Conservation (phyloP, 1,140 invertebrate genomes). For the Drosophila guanche region DNA sequence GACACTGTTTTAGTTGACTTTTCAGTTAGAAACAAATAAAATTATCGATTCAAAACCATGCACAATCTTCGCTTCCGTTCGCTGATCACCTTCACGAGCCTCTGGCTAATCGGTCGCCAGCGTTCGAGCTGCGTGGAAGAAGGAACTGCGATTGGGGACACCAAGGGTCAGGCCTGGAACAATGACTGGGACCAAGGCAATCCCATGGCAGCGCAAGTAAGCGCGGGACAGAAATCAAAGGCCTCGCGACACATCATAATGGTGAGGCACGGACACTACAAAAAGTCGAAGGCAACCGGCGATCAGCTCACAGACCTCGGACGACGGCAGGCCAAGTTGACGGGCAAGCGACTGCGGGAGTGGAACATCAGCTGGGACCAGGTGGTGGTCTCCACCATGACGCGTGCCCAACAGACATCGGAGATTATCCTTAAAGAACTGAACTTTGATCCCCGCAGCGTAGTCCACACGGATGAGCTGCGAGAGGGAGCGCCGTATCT, state of each 20-base stretch:
- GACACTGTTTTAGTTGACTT: background rate
- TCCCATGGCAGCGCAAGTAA: constrained; percentile 81
- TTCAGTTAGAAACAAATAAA: too few relatives aligned
- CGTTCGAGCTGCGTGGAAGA: background rate
- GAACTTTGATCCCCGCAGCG: constrained; percentile 83
- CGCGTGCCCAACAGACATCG: constrained; percentile 94
- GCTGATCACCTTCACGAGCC: constrained; percentile 38
- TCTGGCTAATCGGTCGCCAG: constrained; percentile 34
- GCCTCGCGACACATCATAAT: constrained; percentile 93
- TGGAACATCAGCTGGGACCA: constrained; percentile 90
- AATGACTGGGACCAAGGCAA: constrained; percentile 92
- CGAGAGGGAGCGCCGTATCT: constrained; percentile 97
- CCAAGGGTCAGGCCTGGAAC: constrained; percentile 87
- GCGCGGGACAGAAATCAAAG: constrained; percentile 87
- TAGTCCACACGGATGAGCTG: constrained; percentile 83
- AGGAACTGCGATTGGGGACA: background rate
- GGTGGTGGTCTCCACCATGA: constrained; percentile 95
- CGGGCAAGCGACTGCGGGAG: constrained; percentile 89
- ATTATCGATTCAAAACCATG: background rate
- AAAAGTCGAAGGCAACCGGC: constrained; percentile 88
- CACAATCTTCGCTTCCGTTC: constrained; percentile 54
- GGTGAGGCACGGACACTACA: constrained; percentile 97
- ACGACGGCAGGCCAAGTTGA: constrained; percentile 91
- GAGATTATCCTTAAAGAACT: constrained; percentile 87
- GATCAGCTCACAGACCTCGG: constrained; percentile 94